Evolutionary conservation across 2,888 invertebrate species (phyloP).

Genomic region (Isoperla grammatica): DNA sequence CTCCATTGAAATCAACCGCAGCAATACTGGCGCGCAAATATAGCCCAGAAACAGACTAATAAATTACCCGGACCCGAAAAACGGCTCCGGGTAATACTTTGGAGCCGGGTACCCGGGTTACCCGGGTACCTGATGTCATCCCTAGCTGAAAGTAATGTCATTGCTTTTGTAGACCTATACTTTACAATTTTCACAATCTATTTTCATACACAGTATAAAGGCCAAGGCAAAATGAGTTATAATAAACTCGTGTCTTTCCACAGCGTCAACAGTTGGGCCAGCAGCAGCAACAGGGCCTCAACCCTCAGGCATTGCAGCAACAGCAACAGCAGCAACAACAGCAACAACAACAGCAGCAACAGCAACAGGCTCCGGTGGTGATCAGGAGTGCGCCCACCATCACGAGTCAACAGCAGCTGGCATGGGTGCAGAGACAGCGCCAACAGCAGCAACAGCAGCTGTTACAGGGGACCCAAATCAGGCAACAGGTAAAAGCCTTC

Average conservation of each 20-base stretch:
- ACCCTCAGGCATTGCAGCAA: not conserved
- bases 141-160: no score
- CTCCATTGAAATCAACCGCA: no score
- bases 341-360: slow-evolving; percentile 28
- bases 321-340: slow-evolving; percentile 28
- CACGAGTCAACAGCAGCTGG: slow-evolving; percentile 55
- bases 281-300: slow-evolving; percentile 30
- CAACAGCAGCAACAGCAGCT: slow-evolving; percentile 22
- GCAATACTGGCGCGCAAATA: no score
- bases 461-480: slow-evolving; percentile 18
- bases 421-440: slow-evolving; percentile 28
- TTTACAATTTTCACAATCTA: no score
- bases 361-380: slow-evolving; percentile 39
- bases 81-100: no score
- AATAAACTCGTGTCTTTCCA: slow-evolving; percentile 37
- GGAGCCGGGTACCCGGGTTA: no score
- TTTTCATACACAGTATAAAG: no score
- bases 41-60: no score
- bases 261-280: slow-evolving; percentile 1
- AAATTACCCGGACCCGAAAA: no score
- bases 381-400: slow-evolving; percentile 55
- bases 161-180: no score
- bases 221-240: no score
- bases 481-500: slow-evolving; percentile 17
- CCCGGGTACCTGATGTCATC: no score